Percentiles rank a stretch among this genome's conserved stretches.
Evolutionary conservation across 2,888 invertebrate genomes (phyloP).

Genomic region (Temnothorax ravouxi): DNA sequence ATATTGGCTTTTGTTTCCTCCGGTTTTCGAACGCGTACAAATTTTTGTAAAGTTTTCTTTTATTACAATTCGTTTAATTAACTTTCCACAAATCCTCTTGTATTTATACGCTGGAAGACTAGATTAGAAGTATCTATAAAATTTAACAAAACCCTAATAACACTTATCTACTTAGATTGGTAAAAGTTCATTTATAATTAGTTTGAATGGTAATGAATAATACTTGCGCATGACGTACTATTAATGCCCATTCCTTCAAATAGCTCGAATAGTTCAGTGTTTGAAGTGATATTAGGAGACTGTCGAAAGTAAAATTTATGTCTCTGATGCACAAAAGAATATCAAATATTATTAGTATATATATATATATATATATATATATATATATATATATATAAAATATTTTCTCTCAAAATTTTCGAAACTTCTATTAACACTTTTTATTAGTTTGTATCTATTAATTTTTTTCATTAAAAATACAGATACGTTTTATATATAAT

Average conservation of each 20-base stretch:
- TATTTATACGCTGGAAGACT: conserved; percentile 81
- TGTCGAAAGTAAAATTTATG: conserved; percentile 7
- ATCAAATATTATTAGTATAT: not conserved
- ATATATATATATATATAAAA: conserved; percentile 1
- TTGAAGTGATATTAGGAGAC: conserved; percentile 7
- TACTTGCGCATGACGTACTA: conserved; percentile 68
- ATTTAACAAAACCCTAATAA: conserved; percentile 75
- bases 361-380: too few species aligned
- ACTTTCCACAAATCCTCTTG: conserved; percentile 50
- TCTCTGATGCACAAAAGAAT: not conserved
- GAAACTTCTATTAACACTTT: not conserved
- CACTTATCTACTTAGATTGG: conserved; percentile 62
- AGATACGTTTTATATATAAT: not conserved
- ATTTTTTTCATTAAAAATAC: conserved; percentile 34
- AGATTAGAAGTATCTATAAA: conserved; percentile 80
- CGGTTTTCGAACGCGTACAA: conserved; percentile 58
- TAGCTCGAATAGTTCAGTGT: conserved; percentile 36
- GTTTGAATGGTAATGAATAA: conserved; percentile 68
- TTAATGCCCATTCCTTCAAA: conserved; percentile 71
- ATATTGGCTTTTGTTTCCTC: conserved; percentile 42
- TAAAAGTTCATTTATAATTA: conserved; percentile 60
- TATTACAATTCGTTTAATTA: conserved; percentile 18
- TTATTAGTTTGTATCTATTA: conserved; percentile 9
- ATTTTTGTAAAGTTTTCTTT: conserved; percentile 50
- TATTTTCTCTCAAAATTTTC: not conserved